Evolutionary conservation across 2,888 invertebrate species (phyloP).

Genomic region (Rhagophthalmus giganteus): DNA sequence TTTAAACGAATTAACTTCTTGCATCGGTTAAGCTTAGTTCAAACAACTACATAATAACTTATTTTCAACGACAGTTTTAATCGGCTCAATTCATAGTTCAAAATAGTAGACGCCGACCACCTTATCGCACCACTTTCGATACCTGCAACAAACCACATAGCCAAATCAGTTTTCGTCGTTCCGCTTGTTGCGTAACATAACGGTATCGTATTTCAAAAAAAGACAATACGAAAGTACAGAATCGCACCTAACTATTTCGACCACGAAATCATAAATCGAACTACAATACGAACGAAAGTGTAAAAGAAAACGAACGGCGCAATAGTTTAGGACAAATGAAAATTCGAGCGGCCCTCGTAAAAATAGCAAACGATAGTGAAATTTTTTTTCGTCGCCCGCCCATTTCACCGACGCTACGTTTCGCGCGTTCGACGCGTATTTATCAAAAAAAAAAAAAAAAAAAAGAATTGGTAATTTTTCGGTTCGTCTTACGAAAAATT

Average conservation of each 20-base stretch:
- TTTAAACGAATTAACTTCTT: no score
- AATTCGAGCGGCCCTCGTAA: conserved; percentile 7
- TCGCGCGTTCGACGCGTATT: no score
- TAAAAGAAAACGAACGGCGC: conserved; percentile 15
- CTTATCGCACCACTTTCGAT: conserved; percentile 9
- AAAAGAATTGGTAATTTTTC: no score
- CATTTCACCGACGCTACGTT: no score
- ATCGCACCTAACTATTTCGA: conserved; percentile 10
- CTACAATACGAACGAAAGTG: conserved; percentile 11
- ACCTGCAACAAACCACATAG: conserved; percentile 24
- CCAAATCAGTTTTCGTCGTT: conserved; percentile 14
- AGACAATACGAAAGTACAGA: conserved; percentile 9
- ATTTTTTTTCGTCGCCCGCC: no score
- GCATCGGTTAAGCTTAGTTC: no score
- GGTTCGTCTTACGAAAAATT: no score
- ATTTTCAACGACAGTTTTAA: no score
- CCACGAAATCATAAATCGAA: conserved; percentile 11
- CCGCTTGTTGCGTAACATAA: conserved; percentile 21
- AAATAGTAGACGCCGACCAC: conserved; percentile 8
- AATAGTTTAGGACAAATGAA: conserved; percentile 14
- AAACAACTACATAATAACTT: no score
- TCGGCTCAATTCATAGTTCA: no score
- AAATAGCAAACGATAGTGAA: conserved; percentile 24
- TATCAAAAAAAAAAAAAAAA: no score
- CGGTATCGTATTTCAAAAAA: conserved; percentile 8